A percentile compares a stretch with the other conserved stretches of the same genome.
Evolutionary conservation across 2,888 invertebrate species (phyloP).

Genomic region (Capitulum mitella): DNA sequence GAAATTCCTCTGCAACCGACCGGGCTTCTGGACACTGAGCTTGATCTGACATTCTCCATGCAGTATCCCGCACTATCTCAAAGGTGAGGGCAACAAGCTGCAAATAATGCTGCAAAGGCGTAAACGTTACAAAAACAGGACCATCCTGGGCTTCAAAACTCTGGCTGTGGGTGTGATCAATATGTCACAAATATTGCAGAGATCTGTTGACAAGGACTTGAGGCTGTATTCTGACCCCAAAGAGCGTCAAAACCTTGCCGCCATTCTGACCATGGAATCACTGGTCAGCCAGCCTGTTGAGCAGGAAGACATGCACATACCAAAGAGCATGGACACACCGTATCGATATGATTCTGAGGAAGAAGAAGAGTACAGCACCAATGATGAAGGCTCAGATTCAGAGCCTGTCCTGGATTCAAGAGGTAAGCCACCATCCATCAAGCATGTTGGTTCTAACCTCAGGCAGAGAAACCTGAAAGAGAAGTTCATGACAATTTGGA

Average conservation of each 20-base stretch:
- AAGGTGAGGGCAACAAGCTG: constrained; percentile 91
- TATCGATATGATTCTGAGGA: constrained; percentile 55
- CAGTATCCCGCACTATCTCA: constrained; percentile 96
- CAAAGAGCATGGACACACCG: constrained; percentile 17
- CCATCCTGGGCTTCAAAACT: constrained; percentile 96
- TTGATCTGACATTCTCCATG: constrained; percentile 93
- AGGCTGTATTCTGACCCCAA: constrained; percentile 25
- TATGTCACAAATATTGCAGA: constrained; percentile 63
- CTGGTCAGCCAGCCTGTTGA: constrained; percentile 25
- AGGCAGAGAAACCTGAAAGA: constrained; percentile 90
- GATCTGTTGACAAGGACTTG: constrained; percentile 12
- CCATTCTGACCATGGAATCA: constrained; percentile 14
- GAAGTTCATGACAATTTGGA: constrained; percentile 87
- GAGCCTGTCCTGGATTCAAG: constrained; percentile 51
- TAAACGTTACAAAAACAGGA: constrained; percentile 96
- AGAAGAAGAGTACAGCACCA: constrained; percentile 88
- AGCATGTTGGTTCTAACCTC: neutral
- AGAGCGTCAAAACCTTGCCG: constrained; percentile 12
- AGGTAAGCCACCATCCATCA: constrained; percentile 7
- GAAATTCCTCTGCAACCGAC: constrained; percentile 78
- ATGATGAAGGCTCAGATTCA: constrained; percentile 85
- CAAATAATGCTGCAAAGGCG: constrained; percentile 91
- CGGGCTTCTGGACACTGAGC: constrained; percentile 76
- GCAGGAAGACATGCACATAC: constrained; percentile 13
- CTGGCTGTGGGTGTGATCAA: constrained; percentile 91